Conservation (phyloP, 1,140 invertebrate genomes). For the Drosophila tani region DNA sequence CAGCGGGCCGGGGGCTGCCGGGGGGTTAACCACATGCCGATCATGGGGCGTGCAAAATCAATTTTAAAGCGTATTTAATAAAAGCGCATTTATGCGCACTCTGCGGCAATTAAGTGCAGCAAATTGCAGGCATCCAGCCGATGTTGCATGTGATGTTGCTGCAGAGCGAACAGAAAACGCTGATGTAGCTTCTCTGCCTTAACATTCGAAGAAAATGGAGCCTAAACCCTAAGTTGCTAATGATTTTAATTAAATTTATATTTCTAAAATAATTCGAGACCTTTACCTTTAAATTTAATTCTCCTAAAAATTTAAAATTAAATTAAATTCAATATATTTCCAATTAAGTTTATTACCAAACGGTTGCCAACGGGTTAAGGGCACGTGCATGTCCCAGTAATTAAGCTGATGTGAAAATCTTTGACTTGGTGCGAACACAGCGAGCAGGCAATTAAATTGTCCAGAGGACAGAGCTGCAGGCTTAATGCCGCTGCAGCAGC, state of each 20-base stretch:
- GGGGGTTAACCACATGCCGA: conserved; percentile 66
- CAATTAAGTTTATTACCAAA: background rate
- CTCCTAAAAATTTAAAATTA: too few species aligned
- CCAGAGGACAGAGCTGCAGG: conserved; percentile 36
- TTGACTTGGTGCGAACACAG: conserved; percentile 74
- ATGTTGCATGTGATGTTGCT: background rate
- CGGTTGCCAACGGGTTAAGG: background rate
- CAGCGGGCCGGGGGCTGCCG: conserved; percentile 6
- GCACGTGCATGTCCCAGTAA: conserved; percentile 35
- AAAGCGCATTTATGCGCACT: conserved; percentile 72
- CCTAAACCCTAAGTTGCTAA: too few species aligned
- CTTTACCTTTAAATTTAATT: too few species aligned
- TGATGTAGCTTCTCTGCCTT: background rate
- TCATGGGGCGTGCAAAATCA: conserved; percentile 62
- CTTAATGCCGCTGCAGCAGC: conserved; percentile 47
- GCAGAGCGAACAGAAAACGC: background rate
- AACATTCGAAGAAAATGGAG: background rate
- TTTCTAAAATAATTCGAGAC: too few species aligned
- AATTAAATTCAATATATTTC: too few species aligned
- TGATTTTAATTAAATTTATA: too few species aligned
- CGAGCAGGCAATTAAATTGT: conserved; percentile 72
- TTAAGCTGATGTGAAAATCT: conserved; percentile 77
- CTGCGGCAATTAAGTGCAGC: conserved; percentile 72
- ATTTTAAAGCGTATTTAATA: conserved; percentile 81
- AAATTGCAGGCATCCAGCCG: conserved; percentile 34